Base-by-base conservation (phyloP, 2,888 invertebrate genomes). In the Leucoptera coffeella region DNA sequence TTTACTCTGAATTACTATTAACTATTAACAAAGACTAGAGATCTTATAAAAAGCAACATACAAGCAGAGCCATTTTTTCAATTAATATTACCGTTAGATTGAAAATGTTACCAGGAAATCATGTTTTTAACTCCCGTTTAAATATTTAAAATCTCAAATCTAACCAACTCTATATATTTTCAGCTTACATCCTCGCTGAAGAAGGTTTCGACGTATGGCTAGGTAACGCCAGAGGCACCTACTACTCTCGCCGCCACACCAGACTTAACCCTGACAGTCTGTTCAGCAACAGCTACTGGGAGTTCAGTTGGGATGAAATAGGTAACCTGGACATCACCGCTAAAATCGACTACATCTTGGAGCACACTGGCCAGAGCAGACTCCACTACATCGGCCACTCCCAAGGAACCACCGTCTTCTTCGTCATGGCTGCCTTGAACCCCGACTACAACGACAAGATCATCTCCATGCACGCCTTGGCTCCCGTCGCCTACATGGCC, bases 331-430 rank as follows among this genome's bases (percentile, higher is more conserved):
- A 94, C 51, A 43, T 93, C 17, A 89, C 92, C 1, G 76, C 85
- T 0, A 83, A 82, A 65, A 81, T 95, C 23, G 84, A 93, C 45
- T 78, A 81, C 41, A 67, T 81, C n/a, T 51, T 82, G 1, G 40
- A 46, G 1, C 26, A 37, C 2, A 83, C 87, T 0, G 73, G 74
- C 0, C 60, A 73, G 14, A 35, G 69, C 1, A 59, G 77, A 26
- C 41, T 92, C 0, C 81, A 82, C 40, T 91, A 89, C 45, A 56
- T 85, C 2, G 92, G 91, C 0, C 87, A 90, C 46, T 91, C 89
- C 0, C 80, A 81, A 50, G 67, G 67, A 2, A 79, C 82, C 1
- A 82, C 83, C 1, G 41, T 59, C 2, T 84, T 81, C 45, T 85
- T 74, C 43, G 79, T 82, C 0, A 73, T 83, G 78, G 62, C 67